Percentiles rank a stretch among this genome's conserved stretches.
phyloP scores from a whole-genome alignment of 2,888 invertebrate species.

The Synanthedon andrenaeformis region DNA sequence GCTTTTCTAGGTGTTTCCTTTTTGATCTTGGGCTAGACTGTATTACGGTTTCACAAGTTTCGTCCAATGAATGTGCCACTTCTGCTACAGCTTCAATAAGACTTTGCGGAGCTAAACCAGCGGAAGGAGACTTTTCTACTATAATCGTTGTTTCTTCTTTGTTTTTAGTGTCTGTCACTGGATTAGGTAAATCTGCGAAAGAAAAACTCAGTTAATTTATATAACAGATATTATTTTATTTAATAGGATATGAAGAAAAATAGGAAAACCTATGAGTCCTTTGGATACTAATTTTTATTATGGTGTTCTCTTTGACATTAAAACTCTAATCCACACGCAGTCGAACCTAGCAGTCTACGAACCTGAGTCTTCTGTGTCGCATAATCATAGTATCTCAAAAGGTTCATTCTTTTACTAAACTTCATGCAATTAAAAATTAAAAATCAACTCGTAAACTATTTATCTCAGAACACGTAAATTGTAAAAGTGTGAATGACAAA shows the following conservation, averaged over 20 bases:
- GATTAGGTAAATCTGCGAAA: conserved; percentile 12
- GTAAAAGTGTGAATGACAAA: no score
- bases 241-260: background rate
- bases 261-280: no score
- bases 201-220: background rate
- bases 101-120: conserved; percentile 47
- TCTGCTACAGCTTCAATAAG: conserved; percentile 76
- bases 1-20: conserved; percentile 59
- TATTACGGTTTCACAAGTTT: conserved; percentile 76
- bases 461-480: no score
- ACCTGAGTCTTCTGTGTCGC: no score
- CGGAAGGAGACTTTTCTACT: conserved; percentile 26
- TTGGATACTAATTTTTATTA: no score
- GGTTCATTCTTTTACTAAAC: no score
- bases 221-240: background rate
- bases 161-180: conserved; percentile 24
- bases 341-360: no score
- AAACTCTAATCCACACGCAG: background rate
- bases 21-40: conserved; percentile 72
- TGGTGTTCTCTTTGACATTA: background rate
- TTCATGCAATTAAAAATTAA: no score
- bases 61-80: conserved; percentile 75
- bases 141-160: conserved; percentile 19
- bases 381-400: no score
- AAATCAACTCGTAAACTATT: no score